Evolutionary conservation across 2,113 vertebrate species (phyloP).

Genomic region (Raja brachyura): DNA sequence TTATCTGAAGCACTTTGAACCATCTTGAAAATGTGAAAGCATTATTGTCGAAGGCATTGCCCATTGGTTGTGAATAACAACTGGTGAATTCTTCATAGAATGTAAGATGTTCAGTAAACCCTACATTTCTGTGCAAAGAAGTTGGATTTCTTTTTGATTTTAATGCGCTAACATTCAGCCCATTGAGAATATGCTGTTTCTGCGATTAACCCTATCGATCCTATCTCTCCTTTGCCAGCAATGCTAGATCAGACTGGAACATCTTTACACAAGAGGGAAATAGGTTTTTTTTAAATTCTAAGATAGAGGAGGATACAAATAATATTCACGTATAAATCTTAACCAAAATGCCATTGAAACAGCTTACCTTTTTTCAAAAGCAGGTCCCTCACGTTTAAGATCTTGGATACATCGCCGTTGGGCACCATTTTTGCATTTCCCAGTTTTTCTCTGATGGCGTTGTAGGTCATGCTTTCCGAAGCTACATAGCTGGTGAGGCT

Average conservation of each 20-base stretch:
- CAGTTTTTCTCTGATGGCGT: neutral
- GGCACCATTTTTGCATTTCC: neutral
- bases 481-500: neutral
- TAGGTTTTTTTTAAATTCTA: neutral
- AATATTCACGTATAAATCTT: neutral
- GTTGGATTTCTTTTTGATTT: neutral
- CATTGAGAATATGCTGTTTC: too few species aligned
- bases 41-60: neutral
- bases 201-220: too few species aligned
- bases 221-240: neutral
- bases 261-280: too few species aligned
- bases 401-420: accelerated
- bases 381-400: neutral
- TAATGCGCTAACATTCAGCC: too few species aligned
- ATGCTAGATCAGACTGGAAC: neutral
- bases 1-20: neutral
- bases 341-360: neutral
- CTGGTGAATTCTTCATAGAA: neutral
- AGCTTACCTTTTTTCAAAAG: neutral
- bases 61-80: neutral
- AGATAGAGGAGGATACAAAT: neutral
- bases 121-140: neutral
- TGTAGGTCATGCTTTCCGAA: neutral
- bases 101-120: neutral
- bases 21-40: neutral